Evolutionary conservation across 2,888 invertebrate species (phyloP), one percentile per base, ranked within the genome.

Genomic region (Altica lythri): DNA sequence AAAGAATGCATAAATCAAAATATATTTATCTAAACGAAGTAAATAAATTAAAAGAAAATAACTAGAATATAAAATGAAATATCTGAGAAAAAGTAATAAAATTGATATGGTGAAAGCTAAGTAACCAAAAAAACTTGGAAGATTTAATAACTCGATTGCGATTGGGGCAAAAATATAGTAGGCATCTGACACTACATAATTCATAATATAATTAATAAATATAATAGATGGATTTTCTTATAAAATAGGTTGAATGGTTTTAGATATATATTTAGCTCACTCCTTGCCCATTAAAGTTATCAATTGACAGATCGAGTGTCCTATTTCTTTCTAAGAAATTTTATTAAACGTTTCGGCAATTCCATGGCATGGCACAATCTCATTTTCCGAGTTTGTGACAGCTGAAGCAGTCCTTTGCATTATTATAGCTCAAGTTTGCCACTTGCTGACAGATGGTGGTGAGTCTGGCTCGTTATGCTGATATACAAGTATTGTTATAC

Each of bases 401-500:
- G 48, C 53, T 37, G 53, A 29, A 35, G 43, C 29, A 35, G 46
- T 55, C 49, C 51, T 50, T 46, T 50, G 42, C 46, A 51, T 51
- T 55, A 47, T 55, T 53, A 55, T 51, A 42, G 55, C 46, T 51
- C 42, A 55, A 55, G 55, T 55, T 55, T 38, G 40, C 55, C 55
- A 50, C 55, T 55, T 51, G 46, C 42, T 55, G 55, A 55, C 55
- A 55, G 50, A 50, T 51, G 55, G 45, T 51, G 55, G 55, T 44
- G 50, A 51, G 45, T 42, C 45, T 42, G 12, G 43, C 45, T 46
- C 50, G 55, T 55, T 55, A 40, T 46, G 45, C 40, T 55, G 55
- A 55, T 55, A 55, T 51, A 55, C 55, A 51, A 55, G 50, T 45
- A 55, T 55, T 55, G 55, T 55, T 55, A 55, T 55, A 42, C 35